phyloP scores from a whole-genome alignment of 1,140 invertebrate genomes.

The Diorhabda carinulata region DNA sequence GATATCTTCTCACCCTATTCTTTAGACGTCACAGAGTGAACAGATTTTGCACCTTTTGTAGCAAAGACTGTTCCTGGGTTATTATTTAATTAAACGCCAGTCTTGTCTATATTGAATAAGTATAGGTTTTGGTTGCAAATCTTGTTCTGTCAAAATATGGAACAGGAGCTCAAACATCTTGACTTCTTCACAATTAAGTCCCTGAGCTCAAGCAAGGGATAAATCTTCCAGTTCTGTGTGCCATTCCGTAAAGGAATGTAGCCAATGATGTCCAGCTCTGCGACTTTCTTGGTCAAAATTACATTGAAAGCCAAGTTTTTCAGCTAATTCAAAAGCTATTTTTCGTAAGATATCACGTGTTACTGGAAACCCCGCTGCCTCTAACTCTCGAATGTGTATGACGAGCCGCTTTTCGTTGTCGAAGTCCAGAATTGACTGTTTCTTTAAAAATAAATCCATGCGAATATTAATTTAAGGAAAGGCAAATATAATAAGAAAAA shows the following conservation, averaged over 20 bases:
- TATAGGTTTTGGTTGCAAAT: background rate
- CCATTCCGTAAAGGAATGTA: too few species aligned
- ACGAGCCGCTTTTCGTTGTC: too few species aligned
- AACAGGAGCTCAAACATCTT: background rate
- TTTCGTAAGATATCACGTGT: background rate
- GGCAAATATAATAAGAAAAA: too few species aligned
- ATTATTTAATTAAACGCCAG: too few species aligned
- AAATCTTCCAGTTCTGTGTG: background rate
- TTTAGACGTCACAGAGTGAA: slow-evolving; percentile 36
- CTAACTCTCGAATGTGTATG: too few species aligned
- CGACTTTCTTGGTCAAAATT: slow-evolving; percentile 12
- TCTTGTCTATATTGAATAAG: background rate
- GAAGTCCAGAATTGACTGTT: too few species aligned
- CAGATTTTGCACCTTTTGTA: slow-evolving; percentile 40
- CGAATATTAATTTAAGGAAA: too few species aligned
- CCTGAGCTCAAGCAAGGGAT: background rate
- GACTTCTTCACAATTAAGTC: background rate
- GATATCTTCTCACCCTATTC: slow-evolving; percentile 30
- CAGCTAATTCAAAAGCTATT: slow-evolving; percentile 10
- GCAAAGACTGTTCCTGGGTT: slow-evolving; percentile 15
- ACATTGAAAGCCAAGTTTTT: slow-evolving; percentile 8
- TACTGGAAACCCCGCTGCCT: background rate
- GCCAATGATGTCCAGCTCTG: background rate
- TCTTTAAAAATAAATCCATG: too few species aligned
- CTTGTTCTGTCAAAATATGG: slow-evolving; percentile 1